Percentiles rank a stretch among this genome's conserved stretches.
Evolutionary conservation across 2,797 vertebrate genomes (phyloP).

Genomic region (Arnoldichthys spilopterus): DNA sequence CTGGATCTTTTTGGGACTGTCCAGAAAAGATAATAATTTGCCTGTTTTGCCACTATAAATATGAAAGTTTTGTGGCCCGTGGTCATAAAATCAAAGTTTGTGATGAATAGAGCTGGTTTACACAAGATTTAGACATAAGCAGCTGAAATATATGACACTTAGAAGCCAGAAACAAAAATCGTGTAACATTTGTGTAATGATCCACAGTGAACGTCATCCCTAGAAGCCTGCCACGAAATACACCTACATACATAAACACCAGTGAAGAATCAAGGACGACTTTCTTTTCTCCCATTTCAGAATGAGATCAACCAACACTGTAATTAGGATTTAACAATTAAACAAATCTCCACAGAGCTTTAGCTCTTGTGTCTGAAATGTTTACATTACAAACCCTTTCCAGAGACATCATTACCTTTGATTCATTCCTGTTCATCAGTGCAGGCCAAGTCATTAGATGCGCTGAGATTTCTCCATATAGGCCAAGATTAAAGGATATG

Average conservation of each 20-base stretch:
- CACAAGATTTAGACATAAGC: no score
- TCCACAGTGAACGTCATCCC: background rate
- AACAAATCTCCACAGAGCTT: constrained; percentile 26
- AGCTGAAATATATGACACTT: no score
- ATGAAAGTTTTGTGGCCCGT: no score
- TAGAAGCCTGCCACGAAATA: background rate
- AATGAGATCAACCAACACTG: constrained; percentile 10
- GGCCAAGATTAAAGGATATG: constrained; percentile 54
- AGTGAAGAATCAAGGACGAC: background rate
- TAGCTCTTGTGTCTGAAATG: constrained; percentile 35
- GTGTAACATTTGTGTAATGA: no score
- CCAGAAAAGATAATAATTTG: no score
- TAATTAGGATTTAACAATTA: constrained; percentile 42
- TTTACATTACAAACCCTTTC: constrained; percentile 42
- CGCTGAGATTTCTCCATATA: constrained; percentile 38
- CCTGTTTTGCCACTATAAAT: no score
- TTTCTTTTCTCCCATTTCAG: constrained; percentile 1
- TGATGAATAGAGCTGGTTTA: no score
- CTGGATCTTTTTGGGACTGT: no score
- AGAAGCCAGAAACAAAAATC: no score
- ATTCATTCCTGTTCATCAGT: constrained; percentile 52
- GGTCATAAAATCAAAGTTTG: no score
- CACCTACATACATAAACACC: background rate
- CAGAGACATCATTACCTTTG: constrained; percentile 53
- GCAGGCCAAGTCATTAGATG: constrained; percentile 45